Base-by-base conservation (phyloP, 1,140 invertebrate species). In the Paramacrobiotus metropolitanus region DNA sequence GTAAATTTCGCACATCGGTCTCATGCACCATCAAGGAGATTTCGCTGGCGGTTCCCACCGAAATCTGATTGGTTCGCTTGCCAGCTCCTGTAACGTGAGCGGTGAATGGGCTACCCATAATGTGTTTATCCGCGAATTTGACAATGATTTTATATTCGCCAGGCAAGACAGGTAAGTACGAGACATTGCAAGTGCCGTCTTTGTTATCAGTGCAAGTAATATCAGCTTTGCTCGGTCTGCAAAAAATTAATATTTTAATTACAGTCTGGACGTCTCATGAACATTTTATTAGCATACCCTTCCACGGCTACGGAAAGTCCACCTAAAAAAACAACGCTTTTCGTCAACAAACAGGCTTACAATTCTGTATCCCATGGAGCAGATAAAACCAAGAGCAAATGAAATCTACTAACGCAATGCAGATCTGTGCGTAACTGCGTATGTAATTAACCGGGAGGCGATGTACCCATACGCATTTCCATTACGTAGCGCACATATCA, bases 1-100 rank as follows among this genome's bases (percentile, higher is more conserved):
- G 94, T 2, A 97, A 74, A 30, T 83, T 85, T 29, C 85, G 80
- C 64, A 96, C 82, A 72, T 96, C 92, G 55, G 81, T 80, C 68
- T 97, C 91, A 18, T 82, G 93, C 92, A 96, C 84, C 73, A 92
- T 92, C 29, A 98, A 80, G 1, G 88, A 86, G 0, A 98, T 88
- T 73, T 97, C 92, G 66, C 87, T 93, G 69, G 88, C 92, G 45
- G 87, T 91, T 59, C 91, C 92, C 1, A 95, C 89, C 0, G 88
- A 92, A 65, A 97, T 89, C 75, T 96, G 90, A 69, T 94, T 93
- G 44, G 87, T 82, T 34, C 89, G 88, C 74, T 95, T 61, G 1
- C 2, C 62, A 62, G 66, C 71, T 79, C 81, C 82, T 64, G 82
- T 83, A 65, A 87, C 83, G 75, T 95, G 94, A 60, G 90, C 82